These are phyloP conservation scores for Oncorhynchus clarkii DNA, from an alignment of 2,113 vertebrate genomes.

Conservation along the genomic window DNA sequence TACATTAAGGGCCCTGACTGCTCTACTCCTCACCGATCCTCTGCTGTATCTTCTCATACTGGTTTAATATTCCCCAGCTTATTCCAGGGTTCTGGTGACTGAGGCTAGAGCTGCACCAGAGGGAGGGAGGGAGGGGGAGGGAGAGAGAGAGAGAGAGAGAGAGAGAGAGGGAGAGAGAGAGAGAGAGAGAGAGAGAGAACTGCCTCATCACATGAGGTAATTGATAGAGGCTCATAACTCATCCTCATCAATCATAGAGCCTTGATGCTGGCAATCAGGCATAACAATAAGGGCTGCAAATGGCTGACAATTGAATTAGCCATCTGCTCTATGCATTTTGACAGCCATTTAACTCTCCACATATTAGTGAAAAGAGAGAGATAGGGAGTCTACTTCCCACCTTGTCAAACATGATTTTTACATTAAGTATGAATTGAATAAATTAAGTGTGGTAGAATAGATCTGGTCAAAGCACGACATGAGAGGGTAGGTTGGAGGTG, in stretches of 20 bases:
- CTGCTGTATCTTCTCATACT: neutral
- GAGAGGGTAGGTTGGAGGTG: neutral
- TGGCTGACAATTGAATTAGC: conserved; percentile 20
- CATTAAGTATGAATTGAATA: neutral
- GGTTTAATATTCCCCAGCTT: conserved; percentile 1
- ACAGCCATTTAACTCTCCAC: neutral
- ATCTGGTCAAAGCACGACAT: neutral
- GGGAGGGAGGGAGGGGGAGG: neutral
- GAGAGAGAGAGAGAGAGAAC: neutral
- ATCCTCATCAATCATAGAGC: conserved; percentile 17
- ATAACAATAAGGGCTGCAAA: conserved; percentile 7
- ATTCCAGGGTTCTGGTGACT: neutral
- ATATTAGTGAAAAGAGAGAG: neutral
- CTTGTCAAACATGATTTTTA: neutral
- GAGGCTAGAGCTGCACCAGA: neutral
- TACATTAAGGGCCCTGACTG: conserved; percentile 17
- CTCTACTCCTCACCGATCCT: conserved; percentile 6
- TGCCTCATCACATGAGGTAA: conserved; percentile 6
- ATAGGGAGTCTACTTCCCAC: neutral
- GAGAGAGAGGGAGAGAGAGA: neutral
- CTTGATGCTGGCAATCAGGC: neutral
- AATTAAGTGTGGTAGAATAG: neutral
- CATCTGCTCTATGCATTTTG: conserved; percentile 7
- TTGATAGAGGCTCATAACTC: conserved; percentile 23
- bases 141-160: neutral